Conservation (phyloP, 2,797 vertebrate species). For the Cynopterus sphinx region DNA sequence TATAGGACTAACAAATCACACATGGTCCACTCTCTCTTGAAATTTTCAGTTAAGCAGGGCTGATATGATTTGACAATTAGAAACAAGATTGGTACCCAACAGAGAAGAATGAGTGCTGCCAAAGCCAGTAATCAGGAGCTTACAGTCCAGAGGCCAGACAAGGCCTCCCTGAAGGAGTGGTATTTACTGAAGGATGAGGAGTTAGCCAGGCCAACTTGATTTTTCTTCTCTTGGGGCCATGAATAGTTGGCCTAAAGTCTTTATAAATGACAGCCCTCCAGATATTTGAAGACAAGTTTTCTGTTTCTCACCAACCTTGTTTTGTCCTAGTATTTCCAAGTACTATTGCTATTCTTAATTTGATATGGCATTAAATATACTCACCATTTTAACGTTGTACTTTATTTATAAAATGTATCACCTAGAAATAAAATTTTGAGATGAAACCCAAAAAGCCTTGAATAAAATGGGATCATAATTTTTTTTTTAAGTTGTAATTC, state of each 20-base stretch:
- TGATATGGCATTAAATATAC: not conserved
- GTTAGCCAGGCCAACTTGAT: not conserved
- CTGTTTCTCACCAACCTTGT: not conserved
- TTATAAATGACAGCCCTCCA: not conserved
- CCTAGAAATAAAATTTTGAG: not conserved
- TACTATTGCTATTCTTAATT: not conserved
- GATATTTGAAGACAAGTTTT: not conserved
- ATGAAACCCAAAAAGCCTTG: not conserved
- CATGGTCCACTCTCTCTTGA: not conserved
- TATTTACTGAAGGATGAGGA: slow-evolving; percentile 9
- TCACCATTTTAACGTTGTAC: not conserved
- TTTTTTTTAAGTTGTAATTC: not conserved
- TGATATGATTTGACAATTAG: not conserved
- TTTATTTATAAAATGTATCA: not conserved
- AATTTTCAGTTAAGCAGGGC: not conserved
- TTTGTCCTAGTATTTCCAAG: not conserved
- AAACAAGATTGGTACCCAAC: not conserved
- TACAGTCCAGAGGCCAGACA: not conserved
- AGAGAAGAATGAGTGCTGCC: not conserved
- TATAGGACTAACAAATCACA: not conserved
- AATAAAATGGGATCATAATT: not conserved
- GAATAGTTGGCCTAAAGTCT: not conserved
- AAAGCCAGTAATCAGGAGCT: not conserved
- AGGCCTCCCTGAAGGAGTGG: not conserved
- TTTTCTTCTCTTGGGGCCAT: not conserved